Conservation (phyloP, 2,113 vertebrate species). For the Psophia crepitans region DNA sequence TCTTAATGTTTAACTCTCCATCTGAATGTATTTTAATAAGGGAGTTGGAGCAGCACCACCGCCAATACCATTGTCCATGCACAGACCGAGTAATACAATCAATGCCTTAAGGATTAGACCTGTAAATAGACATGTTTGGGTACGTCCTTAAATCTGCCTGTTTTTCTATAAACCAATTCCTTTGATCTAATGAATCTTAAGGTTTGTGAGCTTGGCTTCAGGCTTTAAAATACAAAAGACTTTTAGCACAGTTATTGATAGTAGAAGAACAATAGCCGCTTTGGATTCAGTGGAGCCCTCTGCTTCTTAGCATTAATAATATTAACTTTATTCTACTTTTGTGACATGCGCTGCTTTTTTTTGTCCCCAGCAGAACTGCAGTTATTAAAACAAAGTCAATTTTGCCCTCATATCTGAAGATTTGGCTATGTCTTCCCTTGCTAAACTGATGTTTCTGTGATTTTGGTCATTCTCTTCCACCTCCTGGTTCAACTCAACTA, state of each 20-base stretch:
- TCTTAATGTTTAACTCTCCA: background rate
- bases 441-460: background rate
- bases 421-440: background rate
- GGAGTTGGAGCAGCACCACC: background rate
- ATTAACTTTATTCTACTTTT: slow-evolving; percentile 9
- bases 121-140: slow-evolving; percentile 41
- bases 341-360: background rate
- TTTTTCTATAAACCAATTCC: slow-evolving; percentile 24
- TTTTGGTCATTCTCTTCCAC: background rate
- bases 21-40: background rate
- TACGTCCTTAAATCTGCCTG: slow-evolving; percentile 45
- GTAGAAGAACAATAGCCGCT: background rate
- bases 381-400: slow-evolving; percentile 9
- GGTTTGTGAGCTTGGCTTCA: slow-evolving; percentile 40
- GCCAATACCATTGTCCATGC: background rate
- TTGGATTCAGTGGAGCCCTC: background rate
- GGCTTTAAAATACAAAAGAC: slow-evolving; percentile 30
- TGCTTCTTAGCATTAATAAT: background rate
- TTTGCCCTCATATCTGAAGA: background rate
- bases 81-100: background rate
- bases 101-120: background rate
- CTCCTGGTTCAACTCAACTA: background rate
- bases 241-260: background rate
- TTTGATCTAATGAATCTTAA: slow-evolving; percentile 58
- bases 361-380: background rate